A percentile compares a stretch with the other conserved stretches of the same genome.
Evolutionary conservation across 2,797 vertebrate genomes (phyloP).

Genomic region (Chrysolophus pictus): DNA sequence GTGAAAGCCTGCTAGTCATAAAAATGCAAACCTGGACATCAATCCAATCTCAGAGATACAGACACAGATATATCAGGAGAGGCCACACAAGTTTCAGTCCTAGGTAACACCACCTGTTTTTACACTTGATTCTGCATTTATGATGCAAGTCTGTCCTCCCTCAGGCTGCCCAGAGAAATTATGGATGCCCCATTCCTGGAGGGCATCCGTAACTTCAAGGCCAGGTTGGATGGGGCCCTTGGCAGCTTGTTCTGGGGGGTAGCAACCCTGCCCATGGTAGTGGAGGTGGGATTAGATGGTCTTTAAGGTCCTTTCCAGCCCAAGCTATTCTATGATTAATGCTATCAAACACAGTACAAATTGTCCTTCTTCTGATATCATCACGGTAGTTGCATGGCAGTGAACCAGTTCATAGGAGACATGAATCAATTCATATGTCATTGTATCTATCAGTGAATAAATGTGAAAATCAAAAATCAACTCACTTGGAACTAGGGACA

Average conservation of each 20-base stretch:
- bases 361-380: fast-evolving
- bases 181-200: too few relatives aligned
- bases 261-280: too few relatives aligned
- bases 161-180: too few relatives aligned
- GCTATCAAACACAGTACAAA: neutral
- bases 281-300: too few relatives aligned
- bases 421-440: neutral
- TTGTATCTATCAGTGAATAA: neutral
- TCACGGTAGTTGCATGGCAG: neutral
- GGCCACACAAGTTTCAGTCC: neutral
- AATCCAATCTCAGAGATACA: neutral
- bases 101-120: neutral
- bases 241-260: too few relatives aligned
- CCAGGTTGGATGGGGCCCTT: too few relatives aligned
- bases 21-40: neutral
- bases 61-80: neutral
- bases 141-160: neutral
- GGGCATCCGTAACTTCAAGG: too few relatives aligned
- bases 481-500: neutral
- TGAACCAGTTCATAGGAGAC: neutral
- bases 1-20: neutral
- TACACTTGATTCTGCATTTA: neutral
- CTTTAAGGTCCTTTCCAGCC: too few relatives aligned
- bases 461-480: neutral
- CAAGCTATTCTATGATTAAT: too few relatives aligned